Evolutionary conservation across 2,888 invertebrate genomes (phyloP).

Genomic region (Bimastos eiseni): DNA sequence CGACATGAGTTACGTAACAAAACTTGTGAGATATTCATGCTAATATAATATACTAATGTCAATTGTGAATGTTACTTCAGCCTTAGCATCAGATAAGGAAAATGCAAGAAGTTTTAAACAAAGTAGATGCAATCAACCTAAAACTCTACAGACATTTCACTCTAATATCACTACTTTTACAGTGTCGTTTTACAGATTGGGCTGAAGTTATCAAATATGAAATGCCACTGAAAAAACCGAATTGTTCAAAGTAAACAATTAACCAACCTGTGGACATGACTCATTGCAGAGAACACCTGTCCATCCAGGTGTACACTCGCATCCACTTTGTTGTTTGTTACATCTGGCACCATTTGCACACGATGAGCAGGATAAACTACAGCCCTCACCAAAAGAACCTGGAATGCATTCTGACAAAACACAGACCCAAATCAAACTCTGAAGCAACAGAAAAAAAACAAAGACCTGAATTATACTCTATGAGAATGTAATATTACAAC

Average conservation of each 20-base stretch:
- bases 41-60: too few relatives aligned
- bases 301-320: constrained; percentile 52
- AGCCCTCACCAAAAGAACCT: neutral
- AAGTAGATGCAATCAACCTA: neutral
- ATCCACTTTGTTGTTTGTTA: constrained; percentile 66
- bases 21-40: too few relatives aligned
- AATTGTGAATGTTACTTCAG: too few relatives aligned
- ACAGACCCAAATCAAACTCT: neutral
- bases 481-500: neutral
- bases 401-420: constrained; percentile 72
- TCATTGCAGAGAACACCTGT: constrained; percentile 45
- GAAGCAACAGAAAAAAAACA: too few relatives aligned
- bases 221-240: neutral
- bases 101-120: too few relatives aligned
- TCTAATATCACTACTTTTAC: neutral
- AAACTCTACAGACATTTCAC: neutral
- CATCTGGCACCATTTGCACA: neutral
- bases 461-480: too few relatives aligned
- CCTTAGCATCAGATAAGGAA: too few relatives aligned
- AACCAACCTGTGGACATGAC: neutral
- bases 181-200: neutral
- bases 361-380: neutral
- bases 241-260: neutral
- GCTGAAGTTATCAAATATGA: neutral
- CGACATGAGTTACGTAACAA: too few relatives aligned